phyloP scores from a whole-genome alignment of 2,888 invertebrate genomes.

The Carcina quercana region DNA sequence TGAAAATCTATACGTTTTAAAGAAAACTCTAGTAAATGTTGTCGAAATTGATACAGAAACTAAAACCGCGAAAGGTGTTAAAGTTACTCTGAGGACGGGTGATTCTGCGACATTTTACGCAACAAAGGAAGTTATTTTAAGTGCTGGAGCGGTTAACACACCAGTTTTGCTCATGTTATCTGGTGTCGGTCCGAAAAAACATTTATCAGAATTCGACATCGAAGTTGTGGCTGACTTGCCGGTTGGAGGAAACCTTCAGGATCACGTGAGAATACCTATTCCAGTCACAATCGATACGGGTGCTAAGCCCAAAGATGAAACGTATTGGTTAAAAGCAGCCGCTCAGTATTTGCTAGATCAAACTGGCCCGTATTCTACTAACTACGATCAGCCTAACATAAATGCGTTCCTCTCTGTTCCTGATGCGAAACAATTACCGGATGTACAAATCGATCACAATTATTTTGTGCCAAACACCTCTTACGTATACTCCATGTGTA shows the following conservation, averaged over 20 bases:
- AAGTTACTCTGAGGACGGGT: conserved; percentile 33
- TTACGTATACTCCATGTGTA: conserved; percentile 44
- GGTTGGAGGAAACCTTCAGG: conserved; percentile 64
- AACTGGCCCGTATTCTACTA: conserved; percentile 51
- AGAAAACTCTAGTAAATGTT: conserved; percentile 37
- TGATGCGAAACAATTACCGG: conserved; percentile 40
- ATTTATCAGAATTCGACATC: conserved; percentile 39
- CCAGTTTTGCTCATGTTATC: conserved; percentile 53
- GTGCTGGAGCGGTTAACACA: conserved; percentile 53
- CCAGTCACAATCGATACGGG: conserved; percentile 49
- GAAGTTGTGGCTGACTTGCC: conserved; percentile 41
- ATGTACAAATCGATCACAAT: conserved; percentile 62
- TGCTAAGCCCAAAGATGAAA: conserved; percentile 34
- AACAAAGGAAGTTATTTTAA: conserved; percentile 49
- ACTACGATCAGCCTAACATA: conserved; percentile 58
- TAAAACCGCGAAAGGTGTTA: conserved; percentile 39
- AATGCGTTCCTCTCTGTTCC: conserved; percentile 56
- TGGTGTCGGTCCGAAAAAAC: conserved; percentile 48
- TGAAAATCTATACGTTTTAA: conserved; percentile 47
- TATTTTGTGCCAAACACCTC: conserved; percentile 55
- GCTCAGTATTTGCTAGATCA: conserved; percentile 53
- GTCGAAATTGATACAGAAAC: conserved; percentile 33
- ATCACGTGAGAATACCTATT: conserved; percentile 60
- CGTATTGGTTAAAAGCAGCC: conserved; percentile 48
- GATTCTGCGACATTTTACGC: conserved; percentile 35